Evolutionary conservation across 2,113 vertebrate species (phyloP).

Genomic region (Chionodraco myersi): DNA sequence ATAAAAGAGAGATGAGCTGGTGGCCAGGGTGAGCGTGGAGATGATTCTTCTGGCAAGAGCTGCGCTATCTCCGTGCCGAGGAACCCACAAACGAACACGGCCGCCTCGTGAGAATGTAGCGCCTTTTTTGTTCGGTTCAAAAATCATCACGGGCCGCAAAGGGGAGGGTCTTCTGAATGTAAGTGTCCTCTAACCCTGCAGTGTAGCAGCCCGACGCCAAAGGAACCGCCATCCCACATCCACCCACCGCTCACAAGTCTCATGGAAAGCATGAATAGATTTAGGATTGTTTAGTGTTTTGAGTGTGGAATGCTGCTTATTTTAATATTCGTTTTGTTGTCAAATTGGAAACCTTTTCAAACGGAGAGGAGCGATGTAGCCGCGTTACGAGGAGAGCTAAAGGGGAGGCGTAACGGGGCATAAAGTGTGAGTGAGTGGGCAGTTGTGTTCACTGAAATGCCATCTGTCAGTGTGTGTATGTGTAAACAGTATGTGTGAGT

Average conservation of each 20-base stretch:
- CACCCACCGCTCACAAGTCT: slow-evolving; percentile 22
- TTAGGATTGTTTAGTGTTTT: slow-evolving; percentile 55
- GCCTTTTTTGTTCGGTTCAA: slow-evolving; percentile 4
- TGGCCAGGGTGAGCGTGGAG: neutral
- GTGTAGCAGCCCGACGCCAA: slow-evolving; percentile 36
- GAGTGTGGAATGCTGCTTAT: slow-evolving; percentile 77
- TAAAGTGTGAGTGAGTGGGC: slow-evolving; percentile 62
- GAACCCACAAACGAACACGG: slow-evolving; percentile 42
- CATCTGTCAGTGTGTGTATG: slow-evolving; percentile 49
- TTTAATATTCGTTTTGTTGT: slow-evolving; percentile 32
- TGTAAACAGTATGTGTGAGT: slow-evolving; percentile 2
- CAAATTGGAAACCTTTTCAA: slow-evolving; percentile 32
- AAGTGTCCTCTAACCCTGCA: slow-evolving; percentile 33
- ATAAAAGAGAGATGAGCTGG: slow-evolving; percentile 45
- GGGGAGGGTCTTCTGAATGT: slow-evolving; percentile 58
- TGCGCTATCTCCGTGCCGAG: neutral
- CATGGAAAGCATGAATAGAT: slow-evolving; percentile 59
- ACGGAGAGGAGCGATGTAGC: slow-evolving; percentile 55
- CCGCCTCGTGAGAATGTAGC: slow-evolving; percentile 5
- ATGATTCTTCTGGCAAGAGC: slow-evolving; percentile 13
- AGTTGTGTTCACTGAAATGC: slow-evolving; percentile 59
- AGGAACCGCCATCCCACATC: slow-evolving; percentile 31
- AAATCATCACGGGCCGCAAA: neutral
- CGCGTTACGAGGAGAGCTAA: slow-evolving; percentile 12
- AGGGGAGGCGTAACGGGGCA: slow-evolving; percentile 30